These are phyloP conservation scores for Nephrotoma guestfalica DNA, from an alignment of 2,888 invertebrate genomes.

Conservation along the genomic window DNA sequence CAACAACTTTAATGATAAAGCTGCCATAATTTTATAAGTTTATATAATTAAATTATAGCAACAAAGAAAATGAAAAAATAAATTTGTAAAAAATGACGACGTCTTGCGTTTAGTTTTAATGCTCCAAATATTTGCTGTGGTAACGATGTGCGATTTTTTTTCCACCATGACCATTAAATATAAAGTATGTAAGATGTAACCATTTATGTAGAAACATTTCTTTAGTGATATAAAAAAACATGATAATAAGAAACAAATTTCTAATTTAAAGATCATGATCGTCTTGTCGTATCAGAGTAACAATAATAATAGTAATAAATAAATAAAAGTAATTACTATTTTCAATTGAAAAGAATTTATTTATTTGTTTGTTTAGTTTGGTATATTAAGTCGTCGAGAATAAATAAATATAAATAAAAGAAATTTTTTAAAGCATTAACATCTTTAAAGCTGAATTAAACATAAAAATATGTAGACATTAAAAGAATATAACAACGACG, in stretches of 20 bases:
- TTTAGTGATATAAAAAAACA: not conserved
- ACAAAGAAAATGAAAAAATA: not conserved
- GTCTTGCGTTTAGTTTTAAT: not conserved
- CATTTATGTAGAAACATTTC: not conserved
- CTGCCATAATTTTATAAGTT: not conserved
- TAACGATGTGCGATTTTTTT: not conserved
- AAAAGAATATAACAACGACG: not conserved
- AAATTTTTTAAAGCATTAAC: not conserved
- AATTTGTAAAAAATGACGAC: not conserved
- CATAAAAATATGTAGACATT: not conserved
- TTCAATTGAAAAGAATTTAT: not conserved
- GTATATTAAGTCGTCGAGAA: not conserved
- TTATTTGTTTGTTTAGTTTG: not conserved
- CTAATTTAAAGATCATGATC: not conserved
- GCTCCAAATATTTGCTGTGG: not conserved
- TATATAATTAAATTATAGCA: not conserved
- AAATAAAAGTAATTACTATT: not conserved
- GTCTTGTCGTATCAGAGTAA: not conserved
- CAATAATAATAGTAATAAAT: not conserved
- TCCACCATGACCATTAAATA: not conserved
- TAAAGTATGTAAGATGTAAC: not conserved
- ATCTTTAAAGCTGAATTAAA: not conserved
- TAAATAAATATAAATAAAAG: not conserved
- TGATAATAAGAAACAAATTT: not conserved
- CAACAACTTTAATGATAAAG: not conserved